Evolutionary conservation across 1,140 invertebrate genomes (phyloP).

Genomic region (Drosophila watanabei): DNA sequence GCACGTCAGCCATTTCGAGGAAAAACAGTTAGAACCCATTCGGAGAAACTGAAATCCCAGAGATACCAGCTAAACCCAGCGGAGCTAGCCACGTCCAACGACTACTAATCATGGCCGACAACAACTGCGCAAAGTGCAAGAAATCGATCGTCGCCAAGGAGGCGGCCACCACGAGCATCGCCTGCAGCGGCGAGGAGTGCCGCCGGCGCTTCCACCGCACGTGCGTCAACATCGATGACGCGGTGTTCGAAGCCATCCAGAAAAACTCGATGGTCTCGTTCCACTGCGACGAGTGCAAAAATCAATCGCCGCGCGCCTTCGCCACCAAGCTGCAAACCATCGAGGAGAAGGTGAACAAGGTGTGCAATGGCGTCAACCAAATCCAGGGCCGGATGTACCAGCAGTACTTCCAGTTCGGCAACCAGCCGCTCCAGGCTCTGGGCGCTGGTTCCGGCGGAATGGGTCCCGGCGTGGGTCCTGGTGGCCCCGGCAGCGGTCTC

Average conservation of each 20-base stretch:
- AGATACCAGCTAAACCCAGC: neutral
- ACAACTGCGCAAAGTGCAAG: constrained; percentile 83
- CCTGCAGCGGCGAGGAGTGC: constrained; percentile 79
- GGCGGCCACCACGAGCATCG: constrained; percentile 71
- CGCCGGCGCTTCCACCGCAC: constrained; percentile 80
- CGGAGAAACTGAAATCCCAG: neutral
- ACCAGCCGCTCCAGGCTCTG: constrained; percentile 68
- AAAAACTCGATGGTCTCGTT: constrained; percentile 82
- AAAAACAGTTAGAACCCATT: constrained; percentile 4
- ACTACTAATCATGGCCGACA: constrained; percentile 70
- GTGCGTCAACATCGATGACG: constrained; percentile 81
- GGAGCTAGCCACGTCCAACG: constrained; percentile 31
- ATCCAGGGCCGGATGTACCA: constrained; percentile 85
- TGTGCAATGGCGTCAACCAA: constrained; percentile 81
- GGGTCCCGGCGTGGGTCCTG: constrained; percentile 36
- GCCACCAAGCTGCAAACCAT: constrained; percentile 76
- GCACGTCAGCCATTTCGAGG: constrained; percentile 4
- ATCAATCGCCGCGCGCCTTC: constrained; percentile 76
- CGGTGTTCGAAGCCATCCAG: constrained; percentile 78
- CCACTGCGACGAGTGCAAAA: constrained; percentile 81
- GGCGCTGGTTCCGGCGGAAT: constrained; percentile 31
- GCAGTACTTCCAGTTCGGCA: constrained; percentile 83
- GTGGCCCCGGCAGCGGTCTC: constrained; percentile 48
- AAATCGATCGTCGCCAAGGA: constrained; percentile 82
- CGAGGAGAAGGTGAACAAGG: constrained; percentile 83